Percentiles rank a stretch among this genome's conserved stretches.
These are phyloP conservation scores for Pelmatolapia mariae DNA, from an alignment of 2,113 vertebrate genomes.

Conservation along the genomic window DNA sequence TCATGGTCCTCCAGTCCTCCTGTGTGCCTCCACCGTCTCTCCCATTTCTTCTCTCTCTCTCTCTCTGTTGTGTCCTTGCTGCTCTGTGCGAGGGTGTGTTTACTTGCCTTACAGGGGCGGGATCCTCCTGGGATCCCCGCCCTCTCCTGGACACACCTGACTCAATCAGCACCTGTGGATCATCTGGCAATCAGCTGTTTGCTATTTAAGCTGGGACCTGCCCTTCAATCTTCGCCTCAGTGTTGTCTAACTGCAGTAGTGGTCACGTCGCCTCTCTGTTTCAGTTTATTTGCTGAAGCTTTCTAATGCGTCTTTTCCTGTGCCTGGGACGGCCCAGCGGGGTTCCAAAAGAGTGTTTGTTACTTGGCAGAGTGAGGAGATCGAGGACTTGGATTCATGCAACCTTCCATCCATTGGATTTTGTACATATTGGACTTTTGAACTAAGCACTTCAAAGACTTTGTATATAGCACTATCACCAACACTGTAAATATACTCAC, in stretches of 20 bases:
- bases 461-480: not conserved
- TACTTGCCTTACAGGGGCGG: not conserved
- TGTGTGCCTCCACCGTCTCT: not conserved
- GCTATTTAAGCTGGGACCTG: not conserved
- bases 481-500: not conserved
- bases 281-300: not conserved
- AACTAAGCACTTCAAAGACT: not conserved
- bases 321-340: not conserved
- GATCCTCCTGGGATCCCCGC: not conserved
- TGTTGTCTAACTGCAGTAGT: not conserved
- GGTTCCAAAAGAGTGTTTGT: not conserved
- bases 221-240: fast-evolving
- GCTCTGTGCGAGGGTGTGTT: not conserved
- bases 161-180: not conserved
- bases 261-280: fast-evolving
- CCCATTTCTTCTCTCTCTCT: not conserved
- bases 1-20: not conserved
- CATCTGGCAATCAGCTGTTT: not conserved
- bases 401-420: not conserved
- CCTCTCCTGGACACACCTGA: not conserved
- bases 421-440: not conserved
- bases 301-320: not conserved
- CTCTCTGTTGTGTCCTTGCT: not conserved
- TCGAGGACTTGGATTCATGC: not conserved
- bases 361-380: not conserved